These are phyloP conservation scores for Apocheima hispidaria DNA, from an alignment of 2,888 invertebrate species.

Conservation along the genomic window DNA sequence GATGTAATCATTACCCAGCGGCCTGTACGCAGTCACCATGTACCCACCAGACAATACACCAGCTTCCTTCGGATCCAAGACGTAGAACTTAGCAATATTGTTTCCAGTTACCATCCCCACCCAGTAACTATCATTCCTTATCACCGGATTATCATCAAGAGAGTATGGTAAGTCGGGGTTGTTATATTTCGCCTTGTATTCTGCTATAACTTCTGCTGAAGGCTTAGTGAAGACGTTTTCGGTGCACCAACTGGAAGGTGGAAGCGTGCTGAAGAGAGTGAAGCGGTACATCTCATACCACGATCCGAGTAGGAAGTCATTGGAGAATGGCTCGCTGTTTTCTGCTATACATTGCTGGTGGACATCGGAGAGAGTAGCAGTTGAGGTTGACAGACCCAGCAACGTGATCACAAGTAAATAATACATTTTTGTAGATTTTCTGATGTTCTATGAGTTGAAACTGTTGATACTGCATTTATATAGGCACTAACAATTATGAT, in stretches of 20 bases:
- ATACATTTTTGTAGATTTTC: neutral
- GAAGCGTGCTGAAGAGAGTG: neutral
- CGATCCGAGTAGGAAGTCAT: conserved; percentile 31
- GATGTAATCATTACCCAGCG: conserved; percentile 17
- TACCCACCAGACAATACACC: conserved; percentile 9
- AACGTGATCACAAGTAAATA: neutral
- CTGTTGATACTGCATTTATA: neutral
- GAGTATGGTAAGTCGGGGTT: conserved; percentile 26
- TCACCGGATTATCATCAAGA: conserved; percentile 34
- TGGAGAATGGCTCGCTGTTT: conserved; percentile 29
- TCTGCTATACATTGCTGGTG: conserved; percentile 23
- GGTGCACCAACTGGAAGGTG: conserved; percentile 7
- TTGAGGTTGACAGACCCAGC: conserved; percentile 3
- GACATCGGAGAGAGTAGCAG: conserved; percentile 19
- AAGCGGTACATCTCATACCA: conserved; percentile 33
- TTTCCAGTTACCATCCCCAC: conserved; percentile 29
- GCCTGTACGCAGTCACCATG: conserved; percentile 10
- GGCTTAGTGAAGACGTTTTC: conserved; percentile 21
- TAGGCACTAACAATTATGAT: neutral
- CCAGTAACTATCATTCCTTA: neutral
- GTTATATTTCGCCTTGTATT: conserved; percentile 33
- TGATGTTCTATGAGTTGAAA: neutral
- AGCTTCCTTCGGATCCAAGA: conserved; percentile 20
- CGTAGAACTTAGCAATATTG: conserved; percentile 30
- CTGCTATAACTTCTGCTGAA: conserved; percentile 13